A percentile compares a stretch with the other conserved stretches of the same genome.
Evolutionary conservation across 2,888 invertebrate genomes (phyloP).

Genomic region (Sphaerophoria rueppellii): DNA sequence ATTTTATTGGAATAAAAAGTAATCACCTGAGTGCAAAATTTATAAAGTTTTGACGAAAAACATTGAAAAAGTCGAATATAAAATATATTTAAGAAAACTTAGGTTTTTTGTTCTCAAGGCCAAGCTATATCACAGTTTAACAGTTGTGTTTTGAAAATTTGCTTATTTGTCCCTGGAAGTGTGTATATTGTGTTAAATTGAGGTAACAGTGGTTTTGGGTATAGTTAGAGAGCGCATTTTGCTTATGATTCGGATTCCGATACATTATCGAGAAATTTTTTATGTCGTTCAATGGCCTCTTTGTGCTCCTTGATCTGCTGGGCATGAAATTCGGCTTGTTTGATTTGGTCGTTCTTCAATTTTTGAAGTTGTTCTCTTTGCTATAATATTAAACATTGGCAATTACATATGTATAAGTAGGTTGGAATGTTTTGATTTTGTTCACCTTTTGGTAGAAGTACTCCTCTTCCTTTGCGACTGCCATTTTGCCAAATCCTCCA

Average conservation of each 20-base stretch:
- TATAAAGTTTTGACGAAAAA: conserved; percentile 38
- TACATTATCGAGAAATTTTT: conserved; percentile 85
- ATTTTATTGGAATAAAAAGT: conserved; percentile 48
- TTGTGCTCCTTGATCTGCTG: conserved; percentile 94
- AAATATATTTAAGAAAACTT: conserved; percentile 41
- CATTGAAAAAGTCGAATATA: conserved; percentile 17
- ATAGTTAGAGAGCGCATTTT: conserved; percentile 72
- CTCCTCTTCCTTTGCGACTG: conserved; percentile 94
- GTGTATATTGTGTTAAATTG: conserved; percentile 1
- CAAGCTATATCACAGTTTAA: conserved; percentile 39
- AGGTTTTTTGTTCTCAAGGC: conserved; percentile 33
- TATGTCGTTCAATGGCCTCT: conserved; percentile 92
- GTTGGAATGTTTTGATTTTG: background rate
- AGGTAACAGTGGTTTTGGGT: conserved; percentile 14
- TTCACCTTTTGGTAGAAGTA: conserved; percentile 93
- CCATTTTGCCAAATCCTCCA: conserved; percentile 94
- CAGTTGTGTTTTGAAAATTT: conserved; percentile 7
- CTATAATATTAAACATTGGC: no score
- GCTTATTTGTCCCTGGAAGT: conserved; percentile 9
- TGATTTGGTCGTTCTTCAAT: conserved; percentile 87
- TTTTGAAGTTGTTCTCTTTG: conserved; percentile 90
- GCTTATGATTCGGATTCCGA: conserved; percentile 80
- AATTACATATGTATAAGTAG: background rate
- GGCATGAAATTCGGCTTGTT: conserved; percentile 92
- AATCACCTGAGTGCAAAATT: conserved; percentile 36